These are phyloP conservation scores for Protonemura montana DNA, from an alignment of 2,888 invertebrate genomes.

Conservation along the genomic window DNA sequence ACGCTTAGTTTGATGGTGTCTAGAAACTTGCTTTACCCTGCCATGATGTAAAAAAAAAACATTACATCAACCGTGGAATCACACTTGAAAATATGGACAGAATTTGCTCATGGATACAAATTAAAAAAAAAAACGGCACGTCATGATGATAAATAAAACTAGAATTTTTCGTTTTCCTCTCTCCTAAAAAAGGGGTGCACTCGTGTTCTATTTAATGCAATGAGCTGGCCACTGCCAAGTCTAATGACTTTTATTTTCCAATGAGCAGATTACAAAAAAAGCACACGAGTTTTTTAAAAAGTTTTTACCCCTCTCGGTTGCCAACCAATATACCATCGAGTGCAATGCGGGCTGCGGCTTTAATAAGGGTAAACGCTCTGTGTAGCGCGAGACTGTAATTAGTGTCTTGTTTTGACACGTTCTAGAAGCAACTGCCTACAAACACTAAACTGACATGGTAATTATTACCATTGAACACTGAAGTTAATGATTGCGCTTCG, in stretches of 20 bases:
- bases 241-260: background rate
- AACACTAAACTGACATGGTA: slow-evolving; percentile 34
- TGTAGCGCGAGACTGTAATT: slow-evolving; percentile 17
- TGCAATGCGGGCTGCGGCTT: slow-evolving; percentile 28
- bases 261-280: background rate
- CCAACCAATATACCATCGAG: background rate
- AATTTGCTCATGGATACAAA: background rate
- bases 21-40: no score
- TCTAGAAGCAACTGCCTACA: slow-evolving; percentile 28
- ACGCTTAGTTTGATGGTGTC: no score
- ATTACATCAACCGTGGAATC: no score
- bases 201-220: background rate
- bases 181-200: no score
- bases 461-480: slow-evolving; percentile 32
- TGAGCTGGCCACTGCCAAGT: background rate
- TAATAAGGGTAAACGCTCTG: slow-evolving; percentile 22
- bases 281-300: background rate
- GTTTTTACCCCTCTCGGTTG: background rate
- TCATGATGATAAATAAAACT: background rate
- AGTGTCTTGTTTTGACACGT: slow-evolving; percentile 40
- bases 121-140: background rate
- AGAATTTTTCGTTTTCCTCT: no score
- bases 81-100: no score
- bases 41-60: no score
- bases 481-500: slow-evolving; percentile 20